These are phyloP conservation scores for Hypotaenidia philippensis DNA, from an alignment of 2,797 vertebrate genomes.

Conservation along the genomic window DNA sequence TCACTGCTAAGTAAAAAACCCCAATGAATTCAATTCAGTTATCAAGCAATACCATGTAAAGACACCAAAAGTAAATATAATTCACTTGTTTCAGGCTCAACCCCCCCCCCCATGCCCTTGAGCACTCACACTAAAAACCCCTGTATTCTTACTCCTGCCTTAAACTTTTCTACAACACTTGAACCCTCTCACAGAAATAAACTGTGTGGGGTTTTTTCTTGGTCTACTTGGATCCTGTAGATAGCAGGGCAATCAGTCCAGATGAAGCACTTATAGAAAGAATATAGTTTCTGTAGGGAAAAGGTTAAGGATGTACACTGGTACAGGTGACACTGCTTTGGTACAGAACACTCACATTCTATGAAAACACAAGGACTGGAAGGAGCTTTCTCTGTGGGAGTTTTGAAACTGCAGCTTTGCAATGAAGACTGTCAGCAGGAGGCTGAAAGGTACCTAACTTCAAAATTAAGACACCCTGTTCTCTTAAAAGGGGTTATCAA, in stretches of 20 bases:
- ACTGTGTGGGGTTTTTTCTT: neutral
- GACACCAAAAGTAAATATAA: neutral
- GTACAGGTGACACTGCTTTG: neutral
- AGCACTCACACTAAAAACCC: constrained; percentile 17
- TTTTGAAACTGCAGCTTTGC: neutral
- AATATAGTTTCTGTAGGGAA: constrained; percentile 91
- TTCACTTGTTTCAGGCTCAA: neutral
- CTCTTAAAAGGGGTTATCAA: neutral
- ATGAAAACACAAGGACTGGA: neutral
- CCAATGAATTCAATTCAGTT: neutral
- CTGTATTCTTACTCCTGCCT: neutral
- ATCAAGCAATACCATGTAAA: neutral
- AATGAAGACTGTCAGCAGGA: neutral
- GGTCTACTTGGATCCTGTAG: constrained; percentile 94
- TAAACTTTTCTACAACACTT: neutral
- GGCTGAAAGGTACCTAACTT: accelerated
- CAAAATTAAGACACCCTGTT: neutral
- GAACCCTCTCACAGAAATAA: neutral
- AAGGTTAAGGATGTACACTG: constrained; percentile 81
- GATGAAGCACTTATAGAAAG: constrained; percentile 96
- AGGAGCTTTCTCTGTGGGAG: neutral
- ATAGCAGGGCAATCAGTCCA: constrained; percentile 96
- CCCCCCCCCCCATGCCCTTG: neutral
- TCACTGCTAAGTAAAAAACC: neutral
- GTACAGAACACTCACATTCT: neutral